Evolutionary conservation across 2,113 vertebrate species (phyloP), one percentile per base, ranked within the genome.

Genomic region (Hylia prasina): DNA sequence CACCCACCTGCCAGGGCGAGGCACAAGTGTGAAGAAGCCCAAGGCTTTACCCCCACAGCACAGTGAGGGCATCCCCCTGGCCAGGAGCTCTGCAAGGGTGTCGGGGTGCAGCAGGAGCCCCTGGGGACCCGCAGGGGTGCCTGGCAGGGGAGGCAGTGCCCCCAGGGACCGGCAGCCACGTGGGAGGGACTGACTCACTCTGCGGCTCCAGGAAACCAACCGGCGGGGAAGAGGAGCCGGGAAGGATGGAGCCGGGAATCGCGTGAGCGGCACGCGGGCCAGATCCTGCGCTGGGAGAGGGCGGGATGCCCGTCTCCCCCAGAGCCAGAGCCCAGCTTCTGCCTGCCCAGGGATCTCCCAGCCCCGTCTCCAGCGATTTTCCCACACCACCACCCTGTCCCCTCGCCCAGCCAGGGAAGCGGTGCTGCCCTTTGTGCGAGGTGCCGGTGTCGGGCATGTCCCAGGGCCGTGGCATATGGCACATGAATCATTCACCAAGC

Each of bases 401-500:
- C 25, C 42, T 87, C 13, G 1, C 11, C 2, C 0, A 86, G 51
- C 30, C 15, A 4, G 56, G 42, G 68, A 82, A 93, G 72, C 2
- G 1, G 47, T 4, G 12, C 50, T 60, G 76, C 92, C 82, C 94
- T 97, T 82, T 57, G 53, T 82, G 56, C 15, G 1, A 96, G 81
- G 90, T 91, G 82, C 68, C 2, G 4, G 50, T 63, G 53, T 64
- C 57, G 65, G 87, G 90, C 45, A 80, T 31, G 57, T 82, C 93
- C 96, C 90, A 8, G 86, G 35, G 45, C 89, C 15, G 6, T 88
- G 95, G 97, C 98, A 99, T 98, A 99, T 98, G 98, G 98, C 96
- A 97, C 96, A 98, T 99, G 98, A 99, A 99, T 99, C 97, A 98
- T 98, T 98, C 97, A 98, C 94, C 97, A 89, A 95, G 96, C 94